Percentiles rank a stretch among this genome's conserved stretches.
Conservation (phyloP, 2,797 vertebrate genomes). For the Poeciliopsis paucimaculata region DNA sequence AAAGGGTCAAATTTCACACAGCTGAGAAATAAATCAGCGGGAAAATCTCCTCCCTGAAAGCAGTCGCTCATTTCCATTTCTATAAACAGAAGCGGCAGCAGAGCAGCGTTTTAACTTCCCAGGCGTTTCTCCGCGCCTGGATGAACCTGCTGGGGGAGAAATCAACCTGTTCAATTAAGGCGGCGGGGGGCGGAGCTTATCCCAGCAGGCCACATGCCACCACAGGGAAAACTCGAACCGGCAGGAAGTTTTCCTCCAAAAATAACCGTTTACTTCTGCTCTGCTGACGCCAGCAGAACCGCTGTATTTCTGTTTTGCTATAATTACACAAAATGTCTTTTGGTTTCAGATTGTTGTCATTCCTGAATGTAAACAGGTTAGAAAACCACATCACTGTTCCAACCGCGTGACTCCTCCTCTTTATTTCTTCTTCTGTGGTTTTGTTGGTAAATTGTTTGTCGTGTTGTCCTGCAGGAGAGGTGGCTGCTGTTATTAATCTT, state of each 20-base stretch:
- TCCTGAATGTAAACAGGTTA: too few species aligned
- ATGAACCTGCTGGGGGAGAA: not conserved
- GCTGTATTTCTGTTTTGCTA: too few species aligned
- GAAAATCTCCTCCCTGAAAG: not conserved
- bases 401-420: too few species aligned
- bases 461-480: too few species aligned
- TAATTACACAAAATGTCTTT: too few species aligned
- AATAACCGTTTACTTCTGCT: not conserved
- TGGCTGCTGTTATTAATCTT: too few species aligned
- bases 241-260: not conserved
- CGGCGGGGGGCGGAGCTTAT: not conserved
- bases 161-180: not conserved
- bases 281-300: not conserved
- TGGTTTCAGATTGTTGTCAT: too few species aligned
- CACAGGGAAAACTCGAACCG: not conserved
- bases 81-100: not conserved
- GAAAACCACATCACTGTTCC: too few species aligned
- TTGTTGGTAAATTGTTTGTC: too few species aligned
- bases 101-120: not conserved
- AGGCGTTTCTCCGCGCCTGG: not conserved
- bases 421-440: too few species aligned
- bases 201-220: not conserved
- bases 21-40: not conserved
- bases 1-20: constrained; percentile 16
- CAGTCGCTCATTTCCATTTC: not conserved